Conservation (phyloP, 2,888 invertebrate genomes). For the Dryobota labecula region DNA sequence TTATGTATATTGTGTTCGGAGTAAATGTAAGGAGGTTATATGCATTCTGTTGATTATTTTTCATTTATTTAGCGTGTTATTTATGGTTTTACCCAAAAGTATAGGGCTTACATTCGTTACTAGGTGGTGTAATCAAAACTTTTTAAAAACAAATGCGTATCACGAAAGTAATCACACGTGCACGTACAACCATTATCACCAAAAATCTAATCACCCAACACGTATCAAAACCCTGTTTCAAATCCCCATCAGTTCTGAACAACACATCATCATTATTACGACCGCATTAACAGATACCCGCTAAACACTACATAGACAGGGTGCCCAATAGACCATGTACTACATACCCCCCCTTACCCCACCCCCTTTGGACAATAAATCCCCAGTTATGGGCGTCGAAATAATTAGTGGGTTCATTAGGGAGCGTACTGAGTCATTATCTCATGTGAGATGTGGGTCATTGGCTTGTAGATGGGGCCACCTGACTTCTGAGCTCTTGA, state of each 20-base stretch:
- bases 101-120: background rate
- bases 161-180: background rate
- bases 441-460: conserved; percentile 50
- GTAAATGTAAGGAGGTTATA: background rate
- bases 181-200: too few relatives aligned
- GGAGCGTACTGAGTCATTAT: conserved; percentile 61
- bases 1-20: background rate
- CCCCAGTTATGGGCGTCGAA: conserved; percentile 68
- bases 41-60: background rate
- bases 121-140: background rate
- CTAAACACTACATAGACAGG: conserved; percentile 54
- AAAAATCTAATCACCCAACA: background rate
- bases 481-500: conserved; percentile 11
- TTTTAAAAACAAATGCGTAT: background rate
- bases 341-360: background rate
- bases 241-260: conserved; percentile 1
- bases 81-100: too few relatives aligned
- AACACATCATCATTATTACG: conserved; percentile 39
- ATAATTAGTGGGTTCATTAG: conserved; percentile 74
- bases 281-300: conserved; percentile 37
- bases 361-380: conserved; percentile 64
- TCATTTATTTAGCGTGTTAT: background rate
- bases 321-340: conserved; percentile 51
- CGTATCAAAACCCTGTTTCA: too few relatives aligned
- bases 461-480: conserved; percentile 36